Base-by-base conservation (phyloP, 2,113 vertebrate species). In the Zosterops pallidus region DNA sequence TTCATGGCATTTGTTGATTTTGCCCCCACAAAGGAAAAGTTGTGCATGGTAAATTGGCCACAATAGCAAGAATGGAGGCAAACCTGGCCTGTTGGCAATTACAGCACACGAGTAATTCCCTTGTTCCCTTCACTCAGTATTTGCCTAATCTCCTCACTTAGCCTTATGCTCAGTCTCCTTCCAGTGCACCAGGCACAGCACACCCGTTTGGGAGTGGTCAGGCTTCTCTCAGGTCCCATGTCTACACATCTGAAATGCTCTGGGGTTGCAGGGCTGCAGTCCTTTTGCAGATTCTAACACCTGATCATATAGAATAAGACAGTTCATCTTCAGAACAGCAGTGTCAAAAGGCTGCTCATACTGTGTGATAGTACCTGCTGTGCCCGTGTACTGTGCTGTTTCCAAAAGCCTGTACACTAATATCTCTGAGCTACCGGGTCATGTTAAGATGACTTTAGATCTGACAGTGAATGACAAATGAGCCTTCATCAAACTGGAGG, bases 281-380 rank as follows among this genome's bases (percentile, higher is more conserved):
- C 69, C 33, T 59, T 67, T 55, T 23, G 25, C 47, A 67, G 7
- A 5, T 25, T 47, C 9, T 42, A 23, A 15, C 22, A 50, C 25
- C 13, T 10, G 31, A 29, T 60, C 3, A 0, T 44, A 2, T 2
- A 28, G 49, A 63, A 23, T 28, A 37, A 31, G 14, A 6, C 23
- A 6, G 5, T 86, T 86, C 6, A 31, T 31, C 24, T 80, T 25
- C 39, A 78, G 44, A 78, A 17, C 3, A 68, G 57, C 69, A 82
- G 62, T 64, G 78, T 42, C 56, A 57, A 37, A 67, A 72, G 53
- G 52, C 41, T 68, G 33, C 44, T 67, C 44, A 21, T 21, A 4
- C 29, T 35, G 3, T 24, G 23, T 67, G 42, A 42, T 35, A 15
- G 22, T 55, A 55, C 29, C 29, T 78, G n/a, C 46, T 74, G 18